These are phyloP conservation scores for Orthosia gracilis DNA, from an alignment of 2,888 invertebrate genomes.

Conservation along the genomic window DNA sequence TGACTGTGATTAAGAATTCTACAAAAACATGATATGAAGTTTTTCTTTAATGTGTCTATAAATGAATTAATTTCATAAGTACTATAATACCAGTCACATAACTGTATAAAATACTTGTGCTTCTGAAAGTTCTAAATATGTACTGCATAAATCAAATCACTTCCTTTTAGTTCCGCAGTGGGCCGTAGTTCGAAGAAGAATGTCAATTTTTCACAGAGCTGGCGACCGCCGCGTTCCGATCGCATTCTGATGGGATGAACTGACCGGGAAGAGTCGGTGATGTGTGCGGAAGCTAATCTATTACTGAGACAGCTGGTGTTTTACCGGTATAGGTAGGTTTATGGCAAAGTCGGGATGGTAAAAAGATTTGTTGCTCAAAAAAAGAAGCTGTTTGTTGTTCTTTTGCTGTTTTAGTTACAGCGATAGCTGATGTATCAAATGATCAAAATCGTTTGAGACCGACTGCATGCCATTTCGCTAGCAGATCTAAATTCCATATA, in stretches of 20 bases:
- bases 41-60: too few species aligned
- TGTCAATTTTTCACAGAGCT: constrained; percentile 53
- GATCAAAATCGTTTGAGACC: too few species aligned
- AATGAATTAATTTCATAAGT: too few species aligned
- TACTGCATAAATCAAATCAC: constrained; percentile 30
- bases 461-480: too few species aligned
- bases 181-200: constrained; percentile 46
- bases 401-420: too few species aligned
- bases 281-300: constrained; percentile 39
- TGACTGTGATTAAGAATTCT: too few species aligned
- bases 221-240: constrained; percentile 27
- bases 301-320: constrained; percentile 24
- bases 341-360: neutral
- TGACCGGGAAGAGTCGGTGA: constrained; percentile 32
- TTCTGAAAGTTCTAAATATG: constrained; percentile 10
- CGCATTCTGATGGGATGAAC: constrained; percentile 60
- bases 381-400: too few species aligned
- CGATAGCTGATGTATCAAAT: too few species aligned
- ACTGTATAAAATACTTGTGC: constrained; percentile 6
- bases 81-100: constrained; percentile 10
- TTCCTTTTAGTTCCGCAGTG: constrained; percentile 30
- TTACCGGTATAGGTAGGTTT: neutral
- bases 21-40: too few species aligned
- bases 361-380: neutral
- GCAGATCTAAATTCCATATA: too few species aligned